Percentiles rank a stretch among this genome's conserved stretches.
These are phyloP conservation scores for Gryllus bimaculatus DNA, from an alignment of 1,140 invertebrate species.

Conservation along the genomic window DNA sequence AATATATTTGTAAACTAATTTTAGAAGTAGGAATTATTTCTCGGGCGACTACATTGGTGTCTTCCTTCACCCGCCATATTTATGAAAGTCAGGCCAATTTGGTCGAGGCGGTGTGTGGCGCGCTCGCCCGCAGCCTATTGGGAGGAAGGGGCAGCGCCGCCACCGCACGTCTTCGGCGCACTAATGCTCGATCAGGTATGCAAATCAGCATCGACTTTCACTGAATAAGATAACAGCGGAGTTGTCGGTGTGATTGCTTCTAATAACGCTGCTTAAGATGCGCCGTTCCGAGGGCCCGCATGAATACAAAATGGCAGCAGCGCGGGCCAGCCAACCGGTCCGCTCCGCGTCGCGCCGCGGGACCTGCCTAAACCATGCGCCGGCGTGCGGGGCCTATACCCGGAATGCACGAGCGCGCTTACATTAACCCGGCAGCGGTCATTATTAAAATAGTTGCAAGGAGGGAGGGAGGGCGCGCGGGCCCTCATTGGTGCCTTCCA, in stretches of 20 bases:
- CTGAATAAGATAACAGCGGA: constrained; percentile 4
- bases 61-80: no score
- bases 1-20: no score
- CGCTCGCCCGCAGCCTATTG: no score
- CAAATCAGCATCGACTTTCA: constrained; percentile 4
- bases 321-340: background rate
- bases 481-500: background rate
- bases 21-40: no score
- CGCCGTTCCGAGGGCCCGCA: background rate
- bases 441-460: background rate
- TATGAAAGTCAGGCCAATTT: no score
- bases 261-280: background rate
- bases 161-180: no score
- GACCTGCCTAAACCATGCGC: background rate
- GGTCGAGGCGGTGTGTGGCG: no score
- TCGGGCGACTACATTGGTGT: no score
- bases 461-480: background rate
- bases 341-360: no score
- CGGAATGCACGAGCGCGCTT: background rate
- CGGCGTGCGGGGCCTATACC: background rate
- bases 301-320: background rate
- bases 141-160: no score
- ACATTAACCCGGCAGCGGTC: background rate
- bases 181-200: constrained; percentile 3
- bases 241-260: constrained; percentile 3